Percentiles rank a stretch among this genome's conserved stretches.
These are phyloP conservation scores for Euwallacea fornicatus DNA, from an alignment of 1,140 invertebrate species.

Conservation along the genomic window DNA sequence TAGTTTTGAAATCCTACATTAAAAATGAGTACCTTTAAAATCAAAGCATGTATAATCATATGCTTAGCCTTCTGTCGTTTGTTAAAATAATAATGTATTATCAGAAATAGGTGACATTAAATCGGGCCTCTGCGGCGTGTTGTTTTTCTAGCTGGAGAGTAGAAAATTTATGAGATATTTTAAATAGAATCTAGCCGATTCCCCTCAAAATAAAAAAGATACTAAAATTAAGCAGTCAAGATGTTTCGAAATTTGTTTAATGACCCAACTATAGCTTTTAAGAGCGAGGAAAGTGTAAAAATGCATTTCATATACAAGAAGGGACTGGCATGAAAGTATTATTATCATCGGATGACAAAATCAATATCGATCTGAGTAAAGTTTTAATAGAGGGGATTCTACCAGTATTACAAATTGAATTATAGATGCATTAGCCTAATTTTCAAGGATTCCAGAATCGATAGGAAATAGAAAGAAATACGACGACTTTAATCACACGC, in stretches of 20 bases:
- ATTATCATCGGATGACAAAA: too few relatives aligned
- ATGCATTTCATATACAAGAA: too few relatives aligned
- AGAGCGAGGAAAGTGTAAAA: too few relatives aligned
- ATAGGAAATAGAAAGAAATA: not conserved
- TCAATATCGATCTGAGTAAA: not conserved
- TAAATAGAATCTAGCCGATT: conserved; percentile 16
- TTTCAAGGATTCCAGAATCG: not conserved
- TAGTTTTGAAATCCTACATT: too few relatives aligned
- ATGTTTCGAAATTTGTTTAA: conserved; percentile 5
- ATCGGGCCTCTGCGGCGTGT: not conserved
- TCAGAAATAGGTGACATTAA: not conserved
- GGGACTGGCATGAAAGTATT: too few relatives aligned
- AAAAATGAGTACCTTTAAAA: too few relatives aligned
- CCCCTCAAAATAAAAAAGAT: not conserved
- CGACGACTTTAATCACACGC: not conserved
- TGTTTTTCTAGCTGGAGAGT: conserved; percentile 5
- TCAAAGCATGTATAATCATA: too few relatives aligned
- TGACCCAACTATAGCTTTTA: too few relatives aligned
- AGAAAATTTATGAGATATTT: conserved; percentile 5
- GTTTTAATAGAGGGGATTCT: too few relatives aligned
- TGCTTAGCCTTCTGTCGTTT: too few relatives aligned
- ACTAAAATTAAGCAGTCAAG: conserved; percentile 6
- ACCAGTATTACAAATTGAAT: not conserved
- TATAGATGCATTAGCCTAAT: conserved; percentile 1
- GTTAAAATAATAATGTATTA: not conserved